Conservation (phyloP, 2,888 invertebrate genomes). For the Heliconius aoede region DNA sequence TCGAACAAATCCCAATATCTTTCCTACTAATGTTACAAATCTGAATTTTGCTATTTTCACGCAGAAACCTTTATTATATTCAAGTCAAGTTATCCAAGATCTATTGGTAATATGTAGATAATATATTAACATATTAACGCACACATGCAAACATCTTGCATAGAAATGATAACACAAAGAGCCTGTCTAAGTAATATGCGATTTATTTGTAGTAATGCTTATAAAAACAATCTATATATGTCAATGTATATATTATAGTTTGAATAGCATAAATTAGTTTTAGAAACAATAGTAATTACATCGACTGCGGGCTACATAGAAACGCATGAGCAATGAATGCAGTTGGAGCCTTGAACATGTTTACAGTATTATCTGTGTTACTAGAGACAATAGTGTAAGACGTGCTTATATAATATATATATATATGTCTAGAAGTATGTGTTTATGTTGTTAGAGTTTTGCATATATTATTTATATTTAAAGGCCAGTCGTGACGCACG, state of each 20-base stretch:
- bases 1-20: too few relatives aligned
- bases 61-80: too few relatives aligned
- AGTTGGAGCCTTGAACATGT: conserved; percentile 15
- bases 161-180: too few relatives aligned
- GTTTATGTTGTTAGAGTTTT: neutral
- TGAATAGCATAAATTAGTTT: conserved; percentile 20
- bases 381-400: neutral
- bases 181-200: neutral
- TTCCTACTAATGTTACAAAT: too few relatives aligned
- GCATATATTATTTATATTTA: neutral
- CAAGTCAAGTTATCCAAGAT: too few relatives aligned
- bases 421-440: neutral
- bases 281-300: conserved; percentile 34
- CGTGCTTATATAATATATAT: neutral
- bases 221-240: neutral
- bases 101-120: too few relatives aligned
- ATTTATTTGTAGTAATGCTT: conserved; percentile 1
- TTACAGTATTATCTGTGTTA: conserved; percentile 22
- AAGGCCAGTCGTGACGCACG: too few relatives aligned
- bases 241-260: conserved; percentile 16
- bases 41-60: too few relatives aligned
- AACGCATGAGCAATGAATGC: conserved; percentile 2
- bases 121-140: too few relatives aligned
- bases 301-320: conserved; percentile 34
- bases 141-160: too few relatives aligned